phyloP scores from a whole-genome alignment of 1,140 invertebrate species.

The Homalodisca vitripennis region DNA sequence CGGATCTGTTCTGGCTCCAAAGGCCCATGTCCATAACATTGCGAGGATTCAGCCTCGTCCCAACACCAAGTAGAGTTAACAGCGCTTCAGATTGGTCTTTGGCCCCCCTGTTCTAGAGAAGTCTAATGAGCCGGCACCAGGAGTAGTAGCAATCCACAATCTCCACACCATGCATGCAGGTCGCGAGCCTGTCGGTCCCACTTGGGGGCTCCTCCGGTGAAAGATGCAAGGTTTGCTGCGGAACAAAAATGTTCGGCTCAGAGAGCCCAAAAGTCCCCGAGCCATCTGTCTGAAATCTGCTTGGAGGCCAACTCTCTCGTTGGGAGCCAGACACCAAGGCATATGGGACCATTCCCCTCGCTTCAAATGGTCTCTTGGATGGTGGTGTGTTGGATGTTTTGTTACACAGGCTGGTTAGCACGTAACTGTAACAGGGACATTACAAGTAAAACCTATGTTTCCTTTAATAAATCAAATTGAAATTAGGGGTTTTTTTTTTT shows the following conservation, averaged over 20 bases:
- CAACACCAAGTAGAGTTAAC: constrained; percentile 94
- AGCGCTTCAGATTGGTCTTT: constrained; percentile 79
- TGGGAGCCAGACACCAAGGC: constrained; percentile 72
- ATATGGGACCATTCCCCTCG: constrained; percentile 72
- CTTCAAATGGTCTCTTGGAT: constrained; percentile 64
- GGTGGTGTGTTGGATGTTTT: constrained; percentile 74
- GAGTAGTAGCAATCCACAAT: constrained; percentile 88
- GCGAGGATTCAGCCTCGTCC: constrained; percentile 92
- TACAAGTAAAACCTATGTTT: not conserved
- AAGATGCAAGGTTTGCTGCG: constrained; percentile 86
- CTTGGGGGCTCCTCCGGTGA: constrained; percentile 81
- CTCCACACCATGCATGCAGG: constrained; percentile 81
- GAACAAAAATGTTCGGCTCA: constrained; percentile 71
- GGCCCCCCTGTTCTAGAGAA: constrained; percentile 83
- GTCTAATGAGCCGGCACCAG: constrained; percentile 87
- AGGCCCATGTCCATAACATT: constrained; percentile 99
- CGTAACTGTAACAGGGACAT: too few relatives aligned
- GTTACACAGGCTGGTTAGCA: constrained; percentile 54
- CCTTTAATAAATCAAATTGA: too few relatives aligned
- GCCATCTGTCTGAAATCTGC: constrained; percentile 87
- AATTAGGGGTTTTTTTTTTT: too few relatives aligned
- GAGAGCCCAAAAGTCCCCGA: constrained; percentile 72
- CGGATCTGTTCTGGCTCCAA: constrained; percentile 98
- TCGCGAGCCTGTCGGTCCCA: constrained; percentile 74
- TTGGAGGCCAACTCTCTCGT: constrained; percentile 86